phyloP scores from a whole-genome alignment of 2,113 vertebrate species.

The Psittacula cyanocephala region DNA sequence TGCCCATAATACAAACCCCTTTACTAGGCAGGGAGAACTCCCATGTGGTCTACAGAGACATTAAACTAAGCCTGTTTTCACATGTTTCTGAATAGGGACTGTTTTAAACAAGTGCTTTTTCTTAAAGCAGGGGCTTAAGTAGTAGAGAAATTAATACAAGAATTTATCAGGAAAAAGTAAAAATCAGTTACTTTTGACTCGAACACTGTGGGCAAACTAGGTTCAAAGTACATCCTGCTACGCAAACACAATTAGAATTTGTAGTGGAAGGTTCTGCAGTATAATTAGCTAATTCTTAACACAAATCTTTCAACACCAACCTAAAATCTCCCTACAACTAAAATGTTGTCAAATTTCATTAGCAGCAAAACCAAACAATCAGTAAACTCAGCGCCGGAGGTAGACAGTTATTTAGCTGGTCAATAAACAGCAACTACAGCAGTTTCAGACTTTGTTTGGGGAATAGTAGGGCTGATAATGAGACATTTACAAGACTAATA shows the following conservation, averaged over 20 bases:
- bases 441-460: not conserved
- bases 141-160: conserved; percentile 19
- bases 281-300: not conserved
- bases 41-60: not conserved
- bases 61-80: not conserved
- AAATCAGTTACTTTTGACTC: not conserved
- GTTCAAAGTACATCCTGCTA: not conserved
- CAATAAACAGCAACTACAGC: not conserved
- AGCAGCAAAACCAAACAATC: not conserved
- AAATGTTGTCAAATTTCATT: not conserved
- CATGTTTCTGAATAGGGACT: not conserved
- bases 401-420: not conserved
- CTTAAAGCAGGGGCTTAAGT: not conserved
- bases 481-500: not conserved
- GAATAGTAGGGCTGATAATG: not conserved
- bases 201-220: not conserved
- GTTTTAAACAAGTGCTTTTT: not conserved
- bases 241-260: not conserved
- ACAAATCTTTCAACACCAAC: not conserved
- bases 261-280: not conserved
- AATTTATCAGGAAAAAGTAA: conserved; percentile 9
- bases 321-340: not conserved
- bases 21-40: not conserved
- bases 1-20: not conserved
- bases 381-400: not conserved